Base-by-base conservation (phyloP, 2,113 vertebrate genomes). In the Pseudolaguvia tuberculata region DNA sequence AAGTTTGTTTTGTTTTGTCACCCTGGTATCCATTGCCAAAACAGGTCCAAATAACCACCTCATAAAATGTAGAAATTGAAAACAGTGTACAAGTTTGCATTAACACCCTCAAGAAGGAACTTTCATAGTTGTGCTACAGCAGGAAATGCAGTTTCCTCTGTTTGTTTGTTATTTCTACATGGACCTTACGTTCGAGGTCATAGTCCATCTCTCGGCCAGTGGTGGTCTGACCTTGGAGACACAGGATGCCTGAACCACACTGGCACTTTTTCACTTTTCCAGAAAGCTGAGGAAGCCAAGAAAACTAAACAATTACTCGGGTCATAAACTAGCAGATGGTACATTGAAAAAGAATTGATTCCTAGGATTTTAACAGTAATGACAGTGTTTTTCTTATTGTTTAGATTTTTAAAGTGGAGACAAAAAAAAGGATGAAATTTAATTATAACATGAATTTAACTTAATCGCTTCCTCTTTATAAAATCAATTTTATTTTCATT, bases 231-330 rank as follows among this genome's bases (percentile, higher is more conserved):
- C 66, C 75, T 57, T 29, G 27, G 71, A 58, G 66, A 78, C 66
- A 72, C 50, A 63, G 48, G 71, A 77, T 59, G 29, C 51, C 56
- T 69, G 57, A 74, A 68, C 55, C 78, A 67, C 67, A 77, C 39
- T 67, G 70, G 66, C 81, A 75, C 61, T 77, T 17, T 21, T 51
- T 82, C 67, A 72, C 72, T 70, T 76, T 57, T 73, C 65, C 61
- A 73, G 69, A 76, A 68, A 45, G 63, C 50, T 55, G 21, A 58
- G 55, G 53, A 70, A 57, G 73, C 77, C 57, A 73, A 79, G 51
- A 73, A 79, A 80, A 75, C 53, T 70, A 73, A 75, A 81, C 76
- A 81, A 25, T 35, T 72, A 52, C 74, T 42, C 45, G 79, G 79
- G 68, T 78, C 79, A 77, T 72, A 71, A 71, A 53, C 45, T 45